Evolutionary conservation across 2,888 invertebrate species (phyloP).

Genomic region (Ormyrus nitidulus): DNA sequence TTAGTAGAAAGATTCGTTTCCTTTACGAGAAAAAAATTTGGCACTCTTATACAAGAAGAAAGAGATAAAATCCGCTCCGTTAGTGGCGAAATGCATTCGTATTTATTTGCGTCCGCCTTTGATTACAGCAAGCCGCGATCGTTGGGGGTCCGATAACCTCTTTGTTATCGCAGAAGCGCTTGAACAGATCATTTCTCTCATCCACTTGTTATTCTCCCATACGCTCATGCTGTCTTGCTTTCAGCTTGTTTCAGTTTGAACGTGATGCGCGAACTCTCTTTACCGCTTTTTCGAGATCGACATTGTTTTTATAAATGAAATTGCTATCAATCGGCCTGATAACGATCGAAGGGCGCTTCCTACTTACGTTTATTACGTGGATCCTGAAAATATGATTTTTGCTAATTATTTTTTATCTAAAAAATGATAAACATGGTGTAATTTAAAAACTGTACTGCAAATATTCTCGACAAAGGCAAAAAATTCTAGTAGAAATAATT

Average conservation of each 20-base stretch:
- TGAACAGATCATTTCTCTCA: not conserved
- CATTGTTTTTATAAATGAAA: too few species aligned
- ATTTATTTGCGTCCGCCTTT: constrained; percentile 12
- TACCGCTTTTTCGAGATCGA: not conserved
- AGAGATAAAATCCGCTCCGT: not conserved
- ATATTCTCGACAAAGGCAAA: too few species aligned
- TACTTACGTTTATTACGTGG: too few species aligned
- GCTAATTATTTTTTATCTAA: too few species aligned
- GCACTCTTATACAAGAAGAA: too few species aligned
- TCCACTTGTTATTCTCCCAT: not conserved
- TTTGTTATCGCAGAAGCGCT: not conserved
- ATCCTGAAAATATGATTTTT: too few species aligned
- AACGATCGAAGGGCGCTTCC: too few species aligned
- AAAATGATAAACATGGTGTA: too few species aligned
- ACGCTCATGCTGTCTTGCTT: not conserved
- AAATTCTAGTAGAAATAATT: too few species aligned
- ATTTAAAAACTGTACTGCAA: too few species aligned
- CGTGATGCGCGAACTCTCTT: not conserved
- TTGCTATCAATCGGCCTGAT: too few species aligned
- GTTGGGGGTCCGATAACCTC: constrained; percentile 49
- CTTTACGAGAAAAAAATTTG: not conserved
- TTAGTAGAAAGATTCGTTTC: not conserved
- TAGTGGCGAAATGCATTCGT: not conserved
- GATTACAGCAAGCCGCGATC: constrained; percentile 3
- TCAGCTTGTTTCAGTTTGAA: not conserved